phyloP scores from a whole-genome alignment of 2,888 invertebrate genomes.

The Sepiola atlantica region DNA sequence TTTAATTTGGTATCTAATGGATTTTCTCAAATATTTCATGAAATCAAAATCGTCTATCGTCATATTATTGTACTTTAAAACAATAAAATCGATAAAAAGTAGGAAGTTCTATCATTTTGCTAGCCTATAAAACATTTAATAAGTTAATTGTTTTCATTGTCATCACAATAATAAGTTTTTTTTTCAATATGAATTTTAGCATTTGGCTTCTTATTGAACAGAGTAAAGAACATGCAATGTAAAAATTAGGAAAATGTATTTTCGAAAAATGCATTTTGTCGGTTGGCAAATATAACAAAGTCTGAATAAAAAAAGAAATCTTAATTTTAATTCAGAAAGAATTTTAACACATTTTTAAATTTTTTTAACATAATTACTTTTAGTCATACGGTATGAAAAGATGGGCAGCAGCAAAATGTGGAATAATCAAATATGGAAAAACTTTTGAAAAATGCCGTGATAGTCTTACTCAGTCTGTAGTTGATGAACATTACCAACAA shows the following conservation, averaged over 20 bases:
- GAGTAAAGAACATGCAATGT: not conserved
- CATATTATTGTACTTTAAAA: not conserved
- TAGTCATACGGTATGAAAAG: not conserved
- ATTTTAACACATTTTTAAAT: not conserved
- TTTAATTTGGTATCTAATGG: not conserved
- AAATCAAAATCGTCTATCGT: not conserved
- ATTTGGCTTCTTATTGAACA: not conserved
- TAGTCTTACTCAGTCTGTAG: not conserved
- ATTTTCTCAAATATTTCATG: not conserved
- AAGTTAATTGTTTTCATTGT: not conserved
- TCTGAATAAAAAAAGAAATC: not conserved
- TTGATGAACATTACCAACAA: not conserved
- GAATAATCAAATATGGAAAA: not conserved
- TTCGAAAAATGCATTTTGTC: not conserved
- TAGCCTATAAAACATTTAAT: not conserved
- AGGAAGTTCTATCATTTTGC: not conserved
- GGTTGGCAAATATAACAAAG: not conserved
- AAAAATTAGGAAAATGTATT: not conserved
- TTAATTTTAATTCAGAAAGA: not conserved
- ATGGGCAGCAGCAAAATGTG: conserved; percentile 32
- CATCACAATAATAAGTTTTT: not conserved
- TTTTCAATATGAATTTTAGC: not conserved
- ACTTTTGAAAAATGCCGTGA: not conserved
- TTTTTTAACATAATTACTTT: not conserved
- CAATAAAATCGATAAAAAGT: not conserved